phyloP scores from a whole-genome alignment of 2,113 vertebrate genomes.

The Vimba vimba region DNA sequence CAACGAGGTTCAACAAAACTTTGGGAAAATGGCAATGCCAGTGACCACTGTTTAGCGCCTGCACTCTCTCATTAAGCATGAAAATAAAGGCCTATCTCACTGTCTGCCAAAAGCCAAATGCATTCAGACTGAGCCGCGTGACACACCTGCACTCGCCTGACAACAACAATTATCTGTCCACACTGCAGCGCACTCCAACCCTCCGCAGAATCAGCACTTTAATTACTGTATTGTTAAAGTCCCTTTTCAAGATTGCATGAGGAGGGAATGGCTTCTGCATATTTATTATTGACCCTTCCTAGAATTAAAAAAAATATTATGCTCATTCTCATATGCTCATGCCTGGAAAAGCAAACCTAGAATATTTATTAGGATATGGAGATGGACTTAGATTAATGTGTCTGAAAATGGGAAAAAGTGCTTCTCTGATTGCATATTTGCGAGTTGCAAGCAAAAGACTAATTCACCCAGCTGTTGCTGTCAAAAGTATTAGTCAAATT shows the following conservation, averaged over 20 bases:
- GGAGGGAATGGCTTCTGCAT: constrained; percentile 1
- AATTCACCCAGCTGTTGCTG: constrained; percentile 4
- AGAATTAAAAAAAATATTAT: neutral
- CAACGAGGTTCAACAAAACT: constrained; percentile 32
- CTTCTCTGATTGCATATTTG: neutral
- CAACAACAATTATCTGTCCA: constrained; percentile 49
- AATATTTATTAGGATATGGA: neutral
- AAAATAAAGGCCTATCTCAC: constrained; percentile 50
- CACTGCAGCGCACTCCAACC: constrained; percentile 25
- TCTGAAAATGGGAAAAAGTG: neutral
- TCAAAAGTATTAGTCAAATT: constrained; percentile 16
- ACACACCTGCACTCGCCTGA: constrained; percentile 52
- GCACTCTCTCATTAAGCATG: constrained; percentile 52
- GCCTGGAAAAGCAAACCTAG: neutral
- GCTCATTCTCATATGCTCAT: neutral
- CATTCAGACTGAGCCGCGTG: constrained; percentile 28
- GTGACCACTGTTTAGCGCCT: constrained; percentile 40
- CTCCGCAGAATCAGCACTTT: constrained; percentile 29
- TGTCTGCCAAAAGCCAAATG: constrained; percentile 45
- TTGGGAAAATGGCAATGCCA: constrained; percentile 8
- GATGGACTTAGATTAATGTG: constrained; percentile 19
- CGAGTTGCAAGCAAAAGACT: neutral
- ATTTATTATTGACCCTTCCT: neutral
- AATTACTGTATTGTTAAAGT: constrained; percentile 43
- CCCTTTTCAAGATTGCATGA: neutral